These are phyloP conservation scores for Sphenodon punctatus DNA, from an alignment of 2,797 vertebrate species.

Conservation along the genomic window DNA sequence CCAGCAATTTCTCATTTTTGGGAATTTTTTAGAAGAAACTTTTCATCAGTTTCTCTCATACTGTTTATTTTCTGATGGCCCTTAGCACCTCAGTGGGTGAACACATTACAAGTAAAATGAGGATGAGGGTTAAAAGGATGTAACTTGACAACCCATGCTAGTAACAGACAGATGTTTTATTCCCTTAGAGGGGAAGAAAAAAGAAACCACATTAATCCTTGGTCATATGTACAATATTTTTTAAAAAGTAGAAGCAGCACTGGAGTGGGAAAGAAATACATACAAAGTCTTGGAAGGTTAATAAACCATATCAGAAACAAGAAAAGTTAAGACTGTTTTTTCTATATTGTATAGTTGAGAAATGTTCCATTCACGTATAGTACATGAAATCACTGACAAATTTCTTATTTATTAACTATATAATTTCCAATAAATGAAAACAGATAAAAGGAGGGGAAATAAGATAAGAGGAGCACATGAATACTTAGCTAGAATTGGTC, in stretches of 20 bases:
- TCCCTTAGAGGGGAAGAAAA: slow-evolving; percentile 50
- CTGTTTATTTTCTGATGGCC: slow-evolving; percentile 38
- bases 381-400: background rate
- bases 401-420: no score
- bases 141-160: slow-evolving; percentile 36
- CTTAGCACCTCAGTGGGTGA: slow-evolving; percentile 53
- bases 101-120: slow-evolving; percentile 56
- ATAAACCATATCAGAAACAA: background rate
- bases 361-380: background rate
- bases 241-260: no score
- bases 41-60: background rate
- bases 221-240: slow-evolving; percentile 36
- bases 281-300: slow-evolving; percentile 47
- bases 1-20: background rate
- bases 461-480: no score
- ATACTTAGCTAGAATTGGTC: background rate
- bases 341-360: background rate
- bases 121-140: slow-evolving; percentile 60
- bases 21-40: background rate
- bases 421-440: background rate
- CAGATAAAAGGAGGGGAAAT: no score
- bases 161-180: slow-evolving; percentile 66
- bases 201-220: slow-evolving; percentile 40
- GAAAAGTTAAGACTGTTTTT: background rate
- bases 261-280: slow-evolving; percentile 50